Conservation (phyloP, 2,797 vertebrate genomes). For the Decapterus maruadsi region DNA sequence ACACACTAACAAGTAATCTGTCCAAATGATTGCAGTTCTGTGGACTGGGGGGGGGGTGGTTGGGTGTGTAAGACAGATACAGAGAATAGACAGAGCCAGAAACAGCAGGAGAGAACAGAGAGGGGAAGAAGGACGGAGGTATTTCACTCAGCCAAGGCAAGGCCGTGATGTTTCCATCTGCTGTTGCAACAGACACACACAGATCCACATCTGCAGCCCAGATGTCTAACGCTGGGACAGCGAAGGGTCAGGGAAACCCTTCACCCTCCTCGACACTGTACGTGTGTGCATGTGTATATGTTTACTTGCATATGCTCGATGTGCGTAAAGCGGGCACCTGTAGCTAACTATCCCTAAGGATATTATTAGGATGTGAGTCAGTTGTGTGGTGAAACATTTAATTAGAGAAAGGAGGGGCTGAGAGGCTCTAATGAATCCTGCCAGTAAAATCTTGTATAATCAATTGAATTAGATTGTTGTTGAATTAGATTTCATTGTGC, state of each 20-base stretch:
- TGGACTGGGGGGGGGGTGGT: background rate
- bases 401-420: constrained; percentile 10
- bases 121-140: constrained; percentile 66
- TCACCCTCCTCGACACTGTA: constrained; percentile 71
- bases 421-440: background rate
- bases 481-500: too few relatives aligned
- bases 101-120: constrained; percentile 58
- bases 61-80: constrained; percentile 15
- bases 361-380: constrained; percentile 19
- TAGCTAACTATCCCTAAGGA: constrained; percentile 43
- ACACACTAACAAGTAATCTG: constrained; percentile 30
- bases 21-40: constrained; percentile 15
- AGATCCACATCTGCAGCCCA: constrained; percentile 84
- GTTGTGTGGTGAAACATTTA: constrained; percentile 41
- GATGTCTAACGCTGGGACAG: constrained; percentile 83
- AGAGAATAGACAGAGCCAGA: constrained; percentile 58
- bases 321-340: constrained; percentile 26
- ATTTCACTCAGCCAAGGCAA: constrained; percentile 78
- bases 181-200: constrained; percentile 78
- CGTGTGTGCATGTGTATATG: constrained; percentile 26
- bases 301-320: constrained; percentile 24
- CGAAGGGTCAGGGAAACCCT: constrained; percentile 88
- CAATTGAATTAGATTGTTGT: constrained; percentile 21
- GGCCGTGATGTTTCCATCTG: constrained; percentile 81
- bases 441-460: background rate